Evolutionary conservation across 2,113 vertebrate genomes (phyloP).

Genomic region (Fukomys damarensis): DNA sequence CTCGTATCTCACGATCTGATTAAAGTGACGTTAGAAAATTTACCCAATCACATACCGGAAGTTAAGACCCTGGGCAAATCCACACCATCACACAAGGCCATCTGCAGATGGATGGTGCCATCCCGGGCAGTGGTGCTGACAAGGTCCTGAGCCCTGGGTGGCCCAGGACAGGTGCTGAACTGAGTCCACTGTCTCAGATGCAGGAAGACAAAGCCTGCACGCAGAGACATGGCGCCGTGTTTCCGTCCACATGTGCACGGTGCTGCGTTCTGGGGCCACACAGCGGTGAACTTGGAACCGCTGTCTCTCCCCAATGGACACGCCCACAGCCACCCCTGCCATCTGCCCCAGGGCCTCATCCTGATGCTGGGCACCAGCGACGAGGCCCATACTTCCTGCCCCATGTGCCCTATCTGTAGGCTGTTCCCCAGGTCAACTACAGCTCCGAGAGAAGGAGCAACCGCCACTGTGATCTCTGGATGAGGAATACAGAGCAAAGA

Average conservation of each 20-base stretch:
- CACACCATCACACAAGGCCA: not conserved
- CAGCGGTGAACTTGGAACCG: not conserved
- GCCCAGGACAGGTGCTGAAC: no score
- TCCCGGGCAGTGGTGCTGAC: no score
- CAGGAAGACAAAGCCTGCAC: not conserved
- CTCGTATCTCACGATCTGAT: not conserved
- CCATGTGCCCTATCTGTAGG: not conserved
- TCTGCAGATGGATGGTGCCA: no score
- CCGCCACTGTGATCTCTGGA: fast-evolving
- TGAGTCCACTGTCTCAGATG: not conserved
- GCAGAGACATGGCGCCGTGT: fast-evolving
- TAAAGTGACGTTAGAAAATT: not conserved
- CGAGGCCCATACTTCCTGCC: not conserved
- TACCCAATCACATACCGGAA: not conserved
- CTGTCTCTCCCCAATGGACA: not conserved
- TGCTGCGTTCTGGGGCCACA: not conserved
- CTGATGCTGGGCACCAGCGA: not conserved
- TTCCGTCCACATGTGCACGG: not conserved
- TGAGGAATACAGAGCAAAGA: fast-evolving
- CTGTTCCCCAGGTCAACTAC: fast-evolving
- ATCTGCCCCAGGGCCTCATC: not conserved
- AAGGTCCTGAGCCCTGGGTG: not conserved
- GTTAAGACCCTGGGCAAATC: no score
- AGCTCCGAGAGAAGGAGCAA: fast-evolving
- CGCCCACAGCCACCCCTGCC: not conserved